Base-by-base conservation (phyloP, 2,797 vertebrate species). In the Lutjanus argentimaculatus region DNA sequence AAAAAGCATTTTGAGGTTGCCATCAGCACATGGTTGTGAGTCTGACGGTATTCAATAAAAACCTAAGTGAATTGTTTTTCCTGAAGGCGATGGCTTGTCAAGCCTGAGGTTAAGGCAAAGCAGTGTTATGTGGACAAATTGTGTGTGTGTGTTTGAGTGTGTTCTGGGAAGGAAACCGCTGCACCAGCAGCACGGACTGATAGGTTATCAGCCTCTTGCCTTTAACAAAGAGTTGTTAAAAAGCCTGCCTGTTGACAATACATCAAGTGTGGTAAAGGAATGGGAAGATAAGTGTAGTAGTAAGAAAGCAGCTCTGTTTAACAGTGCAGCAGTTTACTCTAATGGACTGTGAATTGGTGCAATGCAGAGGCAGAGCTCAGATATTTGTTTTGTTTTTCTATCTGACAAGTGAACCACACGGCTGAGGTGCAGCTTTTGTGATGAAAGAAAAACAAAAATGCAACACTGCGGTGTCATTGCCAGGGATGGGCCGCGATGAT, bases 171-270 rank as follows among this genome's bases (percentile, higher is more conserved):
- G 89, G 92, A 93, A 93, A 90, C 86, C 22, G 15, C 85, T 52
- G 72, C 84, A 76, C 21, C 82, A 83, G 88, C 81, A 85, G 87
- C 63, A 59, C 40, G 1, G 14, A 14, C 89, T 92, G 92, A 94
- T 94, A 93, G 68, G 86, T 88, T 94, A 94, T 94, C 93, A 90
- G 91, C 69, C 62, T 72, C 59, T 1, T 67, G 75, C 75, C 40
- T 62, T 55, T 77, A 75, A 90, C 80, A 89, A 84, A 88, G 85
- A 86, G 76, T 66, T 84, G 85, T 85, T 75, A 75, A 82, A 89
- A 75, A 62, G 75, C 53, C 75, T 10, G 67, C 56, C 80, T 89
- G 93, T 88, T 88, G 89, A 93, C 89, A 85, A 74, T 79, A 30
- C 72, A 64, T 91, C 86, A 87, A 62, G 67, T 12, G 46, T 72